Evolutionary conservation across 1,140 invertebrate species (phyloP).

Genomic region (Zelostemma sp.): DNA sequence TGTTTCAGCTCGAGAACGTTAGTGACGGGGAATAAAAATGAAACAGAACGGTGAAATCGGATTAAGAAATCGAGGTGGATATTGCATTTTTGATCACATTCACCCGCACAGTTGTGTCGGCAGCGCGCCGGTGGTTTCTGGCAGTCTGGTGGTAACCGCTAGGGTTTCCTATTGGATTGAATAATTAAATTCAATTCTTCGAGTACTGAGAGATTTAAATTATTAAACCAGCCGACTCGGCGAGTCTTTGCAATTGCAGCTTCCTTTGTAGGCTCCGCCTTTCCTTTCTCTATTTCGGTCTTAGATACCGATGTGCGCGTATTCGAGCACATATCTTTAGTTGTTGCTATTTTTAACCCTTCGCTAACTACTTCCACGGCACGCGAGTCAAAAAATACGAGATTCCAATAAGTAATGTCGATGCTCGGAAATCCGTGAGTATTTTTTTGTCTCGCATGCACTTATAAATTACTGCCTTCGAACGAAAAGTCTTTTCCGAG

Average conservation of each 20-base stretch:
- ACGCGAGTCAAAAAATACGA: too few relatives aligned
- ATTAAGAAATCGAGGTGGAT: conserved; percentile 69
- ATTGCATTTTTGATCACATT: conserved; percentile 67
- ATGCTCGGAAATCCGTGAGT: too few relatives aligned
- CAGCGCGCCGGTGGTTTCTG: conserved; percentile 42
- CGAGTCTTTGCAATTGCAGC: conserved; percentile 61
- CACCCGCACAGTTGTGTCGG: conserved; percentile 37
- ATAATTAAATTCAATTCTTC: conserved; percentile 73
- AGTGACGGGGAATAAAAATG: conserved; percentile 35
- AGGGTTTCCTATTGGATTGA: conserved; percentile 67
- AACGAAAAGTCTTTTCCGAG: conserved; percentile 6
- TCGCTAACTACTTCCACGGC: too few relatives aligned
- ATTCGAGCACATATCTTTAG: conserved; percentile 19
- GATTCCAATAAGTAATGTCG: too few relatives aligned
- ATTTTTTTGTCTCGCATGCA: too few relatives aligned
- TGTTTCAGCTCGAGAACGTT: conserved; percentile 17
- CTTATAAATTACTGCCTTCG: too few relatives aligned
- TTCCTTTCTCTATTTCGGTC: conserved; percentile 21
- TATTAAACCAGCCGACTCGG: conserved; percentile 61
- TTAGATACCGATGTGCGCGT: conserved; percentile 17
- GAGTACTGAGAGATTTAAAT: conserved; percentile 70
- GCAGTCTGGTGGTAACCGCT: conserved; percentile 53
- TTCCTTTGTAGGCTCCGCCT: conserved; percentile 39
- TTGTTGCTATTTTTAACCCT: too few relatives aligned
- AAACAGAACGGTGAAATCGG: conserved; percentile 60